Evolutionary conservation across 2,113 vertebrate genomes (phyloP).

Genomic region (Dicaeum eximium): DNA sequence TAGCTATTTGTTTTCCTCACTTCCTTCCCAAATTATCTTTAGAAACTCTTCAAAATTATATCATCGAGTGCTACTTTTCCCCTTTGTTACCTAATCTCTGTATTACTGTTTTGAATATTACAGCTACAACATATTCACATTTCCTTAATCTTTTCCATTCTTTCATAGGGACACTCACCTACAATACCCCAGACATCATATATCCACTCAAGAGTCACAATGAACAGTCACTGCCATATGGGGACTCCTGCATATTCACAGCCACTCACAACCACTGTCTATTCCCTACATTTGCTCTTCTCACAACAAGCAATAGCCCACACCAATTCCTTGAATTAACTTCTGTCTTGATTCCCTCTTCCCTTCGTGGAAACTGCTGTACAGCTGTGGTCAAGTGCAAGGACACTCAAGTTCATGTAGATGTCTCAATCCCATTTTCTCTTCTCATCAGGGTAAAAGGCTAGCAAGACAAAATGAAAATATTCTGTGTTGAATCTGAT

Average conservation of each 20-base stretch:
- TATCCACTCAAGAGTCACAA: not conserved
- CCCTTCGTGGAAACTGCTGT: not conserved
- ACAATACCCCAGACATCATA: not conserved
- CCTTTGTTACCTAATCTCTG: not conserved
- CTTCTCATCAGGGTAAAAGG: not conserved
- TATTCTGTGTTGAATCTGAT: not conserved
- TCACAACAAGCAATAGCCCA: not conserved
- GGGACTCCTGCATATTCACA: not conserved
- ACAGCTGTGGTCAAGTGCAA: not conserved
- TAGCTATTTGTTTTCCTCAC: not conserved
- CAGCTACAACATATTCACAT: not conserved
- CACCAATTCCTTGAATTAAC: not conserved
- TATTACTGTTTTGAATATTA: not conserved
- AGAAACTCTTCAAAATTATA: not conserved
- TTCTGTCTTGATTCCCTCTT: not conserved
- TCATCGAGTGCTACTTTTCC: not conserved
- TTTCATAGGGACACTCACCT: not conserved
- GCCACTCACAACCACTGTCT: not conserved
- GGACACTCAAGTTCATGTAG: not conserved
- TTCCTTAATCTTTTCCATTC: not conserved
- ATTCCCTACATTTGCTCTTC: not conserved
- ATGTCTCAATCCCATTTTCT: not conserved
- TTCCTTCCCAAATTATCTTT: not conserved
- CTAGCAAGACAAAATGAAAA: not conserved
- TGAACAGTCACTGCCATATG: not conserved